Conservation (phyloP, 2,797 vertebrate species). For the Heteromormyrus szaboi region DNA sequence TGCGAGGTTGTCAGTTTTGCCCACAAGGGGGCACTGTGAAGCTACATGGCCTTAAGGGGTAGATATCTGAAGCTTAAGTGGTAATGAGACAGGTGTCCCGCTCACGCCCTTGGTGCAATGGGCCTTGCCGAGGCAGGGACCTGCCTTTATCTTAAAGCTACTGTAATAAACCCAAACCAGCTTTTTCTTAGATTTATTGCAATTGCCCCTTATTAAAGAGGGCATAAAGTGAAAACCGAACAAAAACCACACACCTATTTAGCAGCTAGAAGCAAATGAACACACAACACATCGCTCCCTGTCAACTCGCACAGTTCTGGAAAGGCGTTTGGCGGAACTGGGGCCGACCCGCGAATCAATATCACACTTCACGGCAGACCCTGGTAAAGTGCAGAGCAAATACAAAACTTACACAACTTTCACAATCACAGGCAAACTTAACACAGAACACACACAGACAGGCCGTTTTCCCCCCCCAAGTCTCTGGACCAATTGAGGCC, state of each 20-base stretch:
- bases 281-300: neutral
- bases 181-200: neutral
- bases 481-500: neutral
- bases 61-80: neutral
- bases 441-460: neutral
- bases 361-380: constrained; percentile 18
- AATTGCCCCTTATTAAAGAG: neutral
- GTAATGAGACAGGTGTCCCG: neutral
- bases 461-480: neutral
- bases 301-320: neutral
- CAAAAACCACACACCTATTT: neutral
- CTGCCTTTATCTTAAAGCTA: neutral
- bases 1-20: neutral
- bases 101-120: neutral
- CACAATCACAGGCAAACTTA: constrained; percentile 34
- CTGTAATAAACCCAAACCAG: neutral
- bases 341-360: constrained; percentile 3
- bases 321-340: neutral
- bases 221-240: neutral
- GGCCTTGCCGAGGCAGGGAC: neutral
- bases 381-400: constrained; percentile 44
- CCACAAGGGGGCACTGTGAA: constrained; percentile 18
- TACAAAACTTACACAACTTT: neutral
- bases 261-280: neutral
- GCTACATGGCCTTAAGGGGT: neutral